Evolutionary conservation across 2,797 vertebrate genomes (phyloP).

Genomic region (Euthynnus affinis): DNA sequence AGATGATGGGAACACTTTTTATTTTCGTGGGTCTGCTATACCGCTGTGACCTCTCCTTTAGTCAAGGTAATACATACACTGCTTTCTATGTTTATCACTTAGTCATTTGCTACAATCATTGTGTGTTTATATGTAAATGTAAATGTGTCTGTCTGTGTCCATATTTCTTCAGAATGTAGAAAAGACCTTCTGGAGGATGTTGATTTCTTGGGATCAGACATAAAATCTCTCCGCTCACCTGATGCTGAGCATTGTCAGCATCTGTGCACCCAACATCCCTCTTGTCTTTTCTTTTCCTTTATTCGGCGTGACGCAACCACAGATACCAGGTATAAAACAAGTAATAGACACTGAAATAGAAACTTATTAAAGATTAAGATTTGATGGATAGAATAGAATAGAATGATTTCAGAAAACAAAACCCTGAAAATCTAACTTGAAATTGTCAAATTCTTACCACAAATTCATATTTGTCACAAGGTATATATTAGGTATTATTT

Average conservation of each 20-base stretch:
- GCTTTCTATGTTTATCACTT: not conserved
- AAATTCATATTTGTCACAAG: too few relatives aligned
- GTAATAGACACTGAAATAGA: not conserved
- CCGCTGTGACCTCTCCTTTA: constrained; percentile 41
- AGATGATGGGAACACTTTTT: constrained; percentile 47
- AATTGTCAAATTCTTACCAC: too few relatives aligned
- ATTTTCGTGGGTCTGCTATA: constrained; percentile 48
- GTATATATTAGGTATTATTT: too few relatives aligned
- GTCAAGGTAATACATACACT: constrained; percentile 59
- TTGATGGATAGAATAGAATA: too few relatives aligned
- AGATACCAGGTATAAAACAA: constrained; percentile 62
- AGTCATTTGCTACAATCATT: not conserved
- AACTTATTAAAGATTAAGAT: too few relatives aligned
- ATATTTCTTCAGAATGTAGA: constrained; percentile 79
- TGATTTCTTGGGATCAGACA: constrained; percentile 88
- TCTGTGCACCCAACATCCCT: constrained; percentile 88
- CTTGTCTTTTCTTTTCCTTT: constrained; percentile 90
- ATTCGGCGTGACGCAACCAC: constrained; percentile 71
- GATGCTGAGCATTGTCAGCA: constrained; percentile 85
- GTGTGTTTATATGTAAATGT: not conserved
- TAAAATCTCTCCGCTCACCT: constrained; percentile 77
- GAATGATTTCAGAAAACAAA: too few relatives aligned
- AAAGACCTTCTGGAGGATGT: constrained; percentile 74
- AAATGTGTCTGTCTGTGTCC: not conserved
- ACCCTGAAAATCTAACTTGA: too few relatives aligned